Evolutionary conservation across 2,113 vertebrate genomes (phyloP), one percentile per base, ranked within the genome.

Genomic region (Brachyhypopomus occidentalis): DNA sequence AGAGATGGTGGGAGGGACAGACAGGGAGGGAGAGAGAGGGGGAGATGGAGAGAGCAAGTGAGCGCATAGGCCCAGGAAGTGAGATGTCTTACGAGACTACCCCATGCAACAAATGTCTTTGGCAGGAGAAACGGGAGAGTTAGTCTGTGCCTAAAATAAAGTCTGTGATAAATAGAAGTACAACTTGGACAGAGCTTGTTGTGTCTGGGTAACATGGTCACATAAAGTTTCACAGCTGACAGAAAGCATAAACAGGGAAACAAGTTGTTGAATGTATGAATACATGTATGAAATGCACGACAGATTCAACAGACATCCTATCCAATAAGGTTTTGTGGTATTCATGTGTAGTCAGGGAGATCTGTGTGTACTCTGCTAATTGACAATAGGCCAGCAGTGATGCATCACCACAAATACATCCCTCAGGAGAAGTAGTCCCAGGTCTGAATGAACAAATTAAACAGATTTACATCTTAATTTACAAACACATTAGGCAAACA

Each of bases 11-110:
- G 59, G 69, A 17, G 70, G 30, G 59, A 62, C 16, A 41, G 52
- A 79, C n/a, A 79, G 30, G 74, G 60, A 73, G 59, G 45, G 63
- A 75, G 23, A 72, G 23, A 17, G 38, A n/a, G 67, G 23, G 11
- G 12, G 62, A 66, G 63, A 66, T 23, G 27, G 63, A 11, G 30
- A 8, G 9, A 8, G 12, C 11, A 2, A 74, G 8, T 4, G 27
- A 58, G 19, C 34, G 58, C 25, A 11, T 17, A 8, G 73, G 45
- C 45, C 3, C 5, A 48, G 41, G 36, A 62, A 62, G 58, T 75
- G n/a, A 62, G 56, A 23, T 19, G 17, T 41, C 59, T 41, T 25
- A 14, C 23, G 5, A 23, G 12, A 11, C 14, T 41, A 23, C 52
- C 9, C 45, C 27, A 58, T 58, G 52, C 1, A 5, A 27, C 19